These are phyloP conservation scores for Ciconia maguari DNA, from an alignment of 2,113 vertebrate species.

Conservation along the genomic window DNA sequence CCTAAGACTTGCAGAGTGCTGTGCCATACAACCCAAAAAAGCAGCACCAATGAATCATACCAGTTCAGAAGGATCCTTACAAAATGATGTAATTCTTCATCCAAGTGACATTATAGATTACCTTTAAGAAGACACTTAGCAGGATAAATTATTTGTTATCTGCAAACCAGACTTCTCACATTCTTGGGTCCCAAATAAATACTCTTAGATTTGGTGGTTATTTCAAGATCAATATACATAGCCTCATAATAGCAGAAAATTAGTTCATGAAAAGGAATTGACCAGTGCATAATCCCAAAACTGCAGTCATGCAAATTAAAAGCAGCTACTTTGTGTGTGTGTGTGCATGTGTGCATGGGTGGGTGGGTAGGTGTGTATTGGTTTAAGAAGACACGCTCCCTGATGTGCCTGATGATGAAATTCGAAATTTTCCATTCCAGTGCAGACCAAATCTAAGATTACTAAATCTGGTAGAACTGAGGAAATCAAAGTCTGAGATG, in stretches of 20 bases:
- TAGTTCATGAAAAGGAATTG: slow-evolving; percentile 60
- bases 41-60: background rate
- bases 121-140: slow-evolving; percentile 64
- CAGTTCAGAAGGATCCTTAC: slow-evolving; percentile 27
- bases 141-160: slow-evolving; percentile 70
- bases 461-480: background rate
- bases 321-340: background rate
- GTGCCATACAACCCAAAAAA: background rate
- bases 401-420: background rate
- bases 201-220: slow-evolving; percentile 39
- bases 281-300: slow-evolving; percentile 17
- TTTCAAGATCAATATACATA: slow-evolving; percentile 60
- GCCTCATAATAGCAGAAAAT: slow-evolving; percentile 63
- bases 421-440: background rate
- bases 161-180: slow-evolving; percentile 20
- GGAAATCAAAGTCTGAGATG: background rate
- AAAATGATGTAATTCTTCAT: slow-evolving; percentile 69
- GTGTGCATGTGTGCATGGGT: background rate
- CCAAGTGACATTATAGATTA: slow-evolving; percentile 67
- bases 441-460: background rate
- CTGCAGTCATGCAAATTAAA: background rate
- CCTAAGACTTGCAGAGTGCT: background rate
- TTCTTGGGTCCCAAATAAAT: slow-evolving; percentile 58
- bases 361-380: background rate
- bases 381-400: background rate